phyloP scores from a whole-genome alignment of 2,888 invertebrate genomes.

The Lepidonotus clava region DNA sequence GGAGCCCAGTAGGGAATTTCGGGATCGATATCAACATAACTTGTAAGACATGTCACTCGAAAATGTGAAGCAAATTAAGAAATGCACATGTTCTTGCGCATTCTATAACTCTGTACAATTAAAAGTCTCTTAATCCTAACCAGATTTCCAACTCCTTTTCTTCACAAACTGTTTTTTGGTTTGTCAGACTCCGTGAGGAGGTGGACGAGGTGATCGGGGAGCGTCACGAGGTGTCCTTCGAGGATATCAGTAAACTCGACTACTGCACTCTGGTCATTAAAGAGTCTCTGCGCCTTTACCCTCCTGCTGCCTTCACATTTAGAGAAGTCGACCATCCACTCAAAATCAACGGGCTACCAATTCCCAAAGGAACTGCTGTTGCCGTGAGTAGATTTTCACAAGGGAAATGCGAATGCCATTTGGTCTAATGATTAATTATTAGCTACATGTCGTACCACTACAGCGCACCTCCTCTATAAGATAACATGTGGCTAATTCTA shows the following conservation, averaged over 20 bases:
- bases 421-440: too few relatives aligned
- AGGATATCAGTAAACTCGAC: slow-evolving; percentile 57
- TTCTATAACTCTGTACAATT: too few relatives aligned
- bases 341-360: slow-evolving; percentile 45
- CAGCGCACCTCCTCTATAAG: too few relatives aligned
- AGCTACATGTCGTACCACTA: too few relatives aligned
- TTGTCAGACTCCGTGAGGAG: slow-evolving; percentile 59
- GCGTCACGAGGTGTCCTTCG: slow-evolving; percentile 51
- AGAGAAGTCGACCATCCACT: slow-evolving; percentile 28
- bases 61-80: too few relatives aligned
- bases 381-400: too few relatives aligned
- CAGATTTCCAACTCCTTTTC: neutral
- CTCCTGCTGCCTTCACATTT: slow-evolving; percentile 59
- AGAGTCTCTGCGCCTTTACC: slow-evolving; percentile 62
- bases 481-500: too few relatives aligned
- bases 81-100: too few relatives aligned
- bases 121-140: neutral
- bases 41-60: too few relatives aligned
- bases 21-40: too few relatives aligned
- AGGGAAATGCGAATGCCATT: too few relatives aligned
- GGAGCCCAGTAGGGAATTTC: too few relatives aligned
- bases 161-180: neutral
- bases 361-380: slow-evolving; percentile 51
- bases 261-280: slow-evolving; percentile 58
- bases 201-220: slow-evolving; percentile 56